phyloP scores from a whole-genome alignment of 2,888 invertebrate species.

The Dasypolia templi region DNA sequence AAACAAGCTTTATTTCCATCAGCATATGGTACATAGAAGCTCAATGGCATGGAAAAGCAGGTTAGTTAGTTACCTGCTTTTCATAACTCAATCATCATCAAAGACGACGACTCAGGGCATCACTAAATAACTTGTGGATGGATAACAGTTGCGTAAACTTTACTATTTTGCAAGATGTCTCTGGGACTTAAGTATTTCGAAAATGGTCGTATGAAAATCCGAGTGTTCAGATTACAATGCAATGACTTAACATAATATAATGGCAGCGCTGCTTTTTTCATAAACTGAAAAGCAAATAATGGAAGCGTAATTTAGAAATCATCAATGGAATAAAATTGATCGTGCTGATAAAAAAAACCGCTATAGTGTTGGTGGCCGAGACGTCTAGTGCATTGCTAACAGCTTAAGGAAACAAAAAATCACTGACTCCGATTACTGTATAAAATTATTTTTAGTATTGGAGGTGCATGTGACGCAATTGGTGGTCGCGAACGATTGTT shows the following conservation, averaged over 20 bases:
- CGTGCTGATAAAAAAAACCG: background rate
- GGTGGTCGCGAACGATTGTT: constrained; percentile 80
- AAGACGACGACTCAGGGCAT: background rate
- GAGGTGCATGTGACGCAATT: constrained; percentile 67
- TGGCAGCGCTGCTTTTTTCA: background rate
- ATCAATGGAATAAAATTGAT: background rate
- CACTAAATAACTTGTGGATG: background rate
- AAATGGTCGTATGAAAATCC: background rate
- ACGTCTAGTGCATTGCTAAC: background rate
- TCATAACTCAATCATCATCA: constrained; percentile 48
- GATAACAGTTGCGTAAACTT: background rate
- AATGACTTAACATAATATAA: background rate
- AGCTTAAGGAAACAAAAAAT: constrained; percentile 2
- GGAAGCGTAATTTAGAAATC: background rate
- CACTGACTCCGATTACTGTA: constrained; percentile 10
- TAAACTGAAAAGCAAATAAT: background rate
- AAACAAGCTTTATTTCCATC: constrained; percentile 22
- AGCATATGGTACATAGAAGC: background rate
- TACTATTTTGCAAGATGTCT: background rate
- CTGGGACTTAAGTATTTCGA: background rate
- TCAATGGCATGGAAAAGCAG: background rate
- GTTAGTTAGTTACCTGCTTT: constrained; percentile 16
- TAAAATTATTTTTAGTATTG: constrained; percentile 50
- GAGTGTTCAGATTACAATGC: too few relatives aligned
- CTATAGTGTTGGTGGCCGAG: background rate